A percentile compares a stretch with the other conserved stretches of the same genome.
phyloP scores from a whole-genome alignment of 2,888 invertebrate species.

The Andrena hattorfiana region DNA sequence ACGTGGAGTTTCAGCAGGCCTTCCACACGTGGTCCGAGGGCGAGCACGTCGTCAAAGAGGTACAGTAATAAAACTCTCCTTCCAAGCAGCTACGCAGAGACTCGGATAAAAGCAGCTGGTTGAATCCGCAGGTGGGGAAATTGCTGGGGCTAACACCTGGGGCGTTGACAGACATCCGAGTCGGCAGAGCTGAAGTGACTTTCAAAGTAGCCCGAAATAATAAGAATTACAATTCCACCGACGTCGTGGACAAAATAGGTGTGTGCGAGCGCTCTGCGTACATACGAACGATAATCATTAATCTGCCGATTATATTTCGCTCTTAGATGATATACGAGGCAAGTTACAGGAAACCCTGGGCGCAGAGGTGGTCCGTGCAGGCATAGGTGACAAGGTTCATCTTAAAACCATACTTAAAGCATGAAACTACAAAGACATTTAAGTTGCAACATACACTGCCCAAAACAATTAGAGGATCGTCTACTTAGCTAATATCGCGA shows the following conservation, averaged over 20 bases:
- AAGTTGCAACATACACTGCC: background rate
- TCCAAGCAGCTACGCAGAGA: no score
- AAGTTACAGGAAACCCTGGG: slow-evolving; percentile 89
- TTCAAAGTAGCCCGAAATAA: slow-evolving; percentile 90
- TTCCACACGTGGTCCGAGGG: slow-evolving; percentile 90
- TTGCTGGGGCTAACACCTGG: slow-evolving; percentile 89
- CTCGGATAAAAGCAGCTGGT: background rate
- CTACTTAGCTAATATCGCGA: background rate
- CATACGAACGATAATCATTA: slow-evolving; percentile 16
- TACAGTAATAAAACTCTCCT: slow-evolving; percentile 25
- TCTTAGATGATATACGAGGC: slow-evolving; percentile 88
- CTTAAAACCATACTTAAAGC: slow-evolving; percentile 34
- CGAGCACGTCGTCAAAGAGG: slow-evolving; percentile 88
- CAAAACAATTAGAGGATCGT: slow-evolving; percentile 4
- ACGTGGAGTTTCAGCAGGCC: slow-evolving; percentile 90
- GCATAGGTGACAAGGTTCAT: slow-evolving; percentile 92
- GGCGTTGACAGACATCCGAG: slow-evolving; percentile 89
- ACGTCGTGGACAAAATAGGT: slow-evolving; percentile 89
- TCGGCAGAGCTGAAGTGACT: slow-evolving; percentile 91
- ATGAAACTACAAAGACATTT: background rate
- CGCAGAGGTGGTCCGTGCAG: slow-evolving; percentile 90
- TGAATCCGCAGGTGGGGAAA: slow-evolving; percentile 55
- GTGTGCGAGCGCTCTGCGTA: slow-evolving; percentile 66
- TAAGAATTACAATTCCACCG: slow-evolving; percentile 89
- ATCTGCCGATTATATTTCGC: background rate